A percentile compares a stretch with the other conserved stretches of the same genome.
These are phyloP conservation scores for Danaus plexippus DNA, from an alignment of 1,140 invertebrate species.

Conservation along the genomic window DNA sequence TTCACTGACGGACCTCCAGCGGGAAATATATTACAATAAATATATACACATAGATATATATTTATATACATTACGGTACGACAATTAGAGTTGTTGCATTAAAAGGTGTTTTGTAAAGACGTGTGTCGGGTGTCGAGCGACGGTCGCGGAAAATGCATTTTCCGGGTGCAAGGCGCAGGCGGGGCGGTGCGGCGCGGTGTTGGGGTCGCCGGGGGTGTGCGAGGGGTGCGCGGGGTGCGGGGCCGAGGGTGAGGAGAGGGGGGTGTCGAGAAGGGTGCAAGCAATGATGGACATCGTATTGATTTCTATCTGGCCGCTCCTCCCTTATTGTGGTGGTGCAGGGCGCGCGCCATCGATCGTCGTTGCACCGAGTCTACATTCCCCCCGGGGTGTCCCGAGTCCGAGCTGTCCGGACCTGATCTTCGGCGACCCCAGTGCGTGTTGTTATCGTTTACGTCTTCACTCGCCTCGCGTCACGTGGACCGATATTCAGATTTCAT, in stretches of 20 bases:
- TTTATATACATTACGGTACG: too few species aligned
- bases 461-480: constrained; percentile 38
- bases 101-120: constrained; percentile 1
- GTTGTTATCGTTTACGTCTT: constrained; percentile 25
- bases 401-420: constrained; percentile 22
- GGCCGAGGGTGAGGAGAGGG: constrained; percentile 46
- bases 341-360: constrained; percentile 59
- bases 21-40: constrained; percentile 30
- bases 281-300: constrained; percentile 70
- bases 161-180: constrained; percentile 61
- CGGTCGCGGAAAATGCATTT: constrained; percentile 61
- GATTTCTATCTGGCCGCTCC: constrained; percentile 71
- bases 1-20: constrained; percentile 44
- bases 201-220: constrained; percentile 40
- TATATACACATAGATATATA: too few species aligned
- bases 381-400: constrained; percentile 31
- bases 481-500: constrained; percentile 27
- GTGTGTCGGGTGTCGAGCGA: constrained; percentile 30
- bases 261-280: constrained; percentile 44
- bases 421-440: constrained; percentile 40
- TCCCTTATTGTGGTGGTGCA: constrained; percentile 65
- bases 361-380: constrained; percentile 58
- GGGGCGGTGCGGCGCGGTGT: constrained; percentile 22
- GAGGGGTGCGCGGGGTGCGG: constrained; percentile 66
- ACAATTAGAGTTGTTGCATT: too few species aligned